Evolutionary conservation across 2,888 invertebrate genomes (phyloP), one percentile per base, ranked within the genome.

Genomic region (Torymus auratus): DNA sequence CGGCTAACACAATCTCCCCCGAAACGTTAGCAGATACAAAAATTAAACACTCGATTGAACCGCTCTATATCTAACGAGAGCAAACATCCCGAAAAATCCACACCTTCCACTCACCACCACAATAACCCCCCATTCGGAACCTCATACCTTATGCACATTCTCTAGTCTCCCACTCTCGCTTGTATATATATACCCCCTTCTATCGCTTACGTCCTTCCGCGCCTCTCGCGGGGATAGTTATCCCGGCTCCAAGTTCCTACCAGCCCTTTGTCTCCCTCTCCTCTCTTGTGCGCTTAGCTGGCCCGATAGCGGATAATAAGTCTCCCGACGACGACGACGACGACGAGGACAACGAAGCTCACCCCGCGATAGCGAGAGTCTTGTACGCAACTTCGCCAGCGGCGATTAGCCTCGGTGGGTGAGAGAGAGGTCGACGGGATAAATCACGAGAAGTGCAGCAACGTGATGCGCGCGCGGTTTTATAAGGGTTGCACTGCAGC

Each of bases 291-390:
- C 81, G 28, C 28, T 28, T 64, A 83, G 14, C 67, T 2, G 5
- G 56, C 73, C 80, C 82, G 85, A 86, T 86, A 85, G 83, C 78
- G 82, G 81, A 83, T 83, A 84, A 85, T 83, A 84, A 85, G 84
- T 85, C 84, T 83, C 80, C 64, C 68, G 79, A 64, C 79, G 82
- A 73, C 73, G 83, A 53, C 76, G 84, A 50, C 50, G 70, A 41
- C 23, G 55, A 53, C 50, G 69, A 28, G 53, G n/a, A 41, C 23
- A 13, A 58, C 15, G 58, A 55, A 55, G 64, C 17, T 15, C 7
- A 13, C 28, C 28, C 2, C 28, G 50, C 70, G 58, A 55, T 52
- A 53, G 55, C 55, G 15, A 28, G 17, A n/a, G 15, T 69, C 52
- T 61, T 61, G 12, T 15, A 1, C 14, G 28, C 28, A 65, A 65